Evolutionary conservation across 1,140 invertebrate species (phyloP).

Genomic region (Armadillidium nasatum): DNA sequence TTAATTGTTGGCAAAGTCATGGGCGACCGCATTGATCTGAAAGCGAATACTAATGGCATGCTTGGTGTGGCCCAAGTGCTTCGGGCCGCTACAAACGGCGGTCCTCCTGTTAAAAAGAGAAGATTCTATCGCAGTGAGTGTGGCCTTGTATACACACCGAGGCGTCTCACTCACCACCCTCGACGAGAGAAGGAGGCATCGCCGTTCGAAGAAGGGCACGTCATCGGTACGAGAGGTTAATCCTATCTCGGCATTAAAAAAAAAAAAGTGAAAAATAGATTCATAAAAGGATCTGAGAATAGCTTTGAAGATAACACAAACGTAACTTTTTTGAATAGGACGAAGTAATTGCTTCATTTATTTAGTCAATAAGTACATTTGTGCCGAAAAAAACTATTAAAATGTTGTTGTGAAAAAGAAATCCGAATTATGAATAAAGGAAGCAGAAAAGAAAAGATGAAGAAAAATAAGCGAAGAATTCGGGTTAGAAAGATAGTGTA

Average conservation of each 20-base stretch:
- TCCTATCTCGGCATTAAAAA: not conserved
- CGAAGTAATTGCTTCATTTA: not conserved
- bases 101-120: not conserved
- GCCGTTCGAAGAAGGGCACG: not conserved
- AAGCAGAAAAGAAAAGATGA: not conserved
- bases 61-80: not conserved
- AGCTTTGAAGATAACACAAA: not conserved
- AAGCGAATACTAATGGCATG: slow-evolving; percentile 2
- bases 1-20: not conserved
- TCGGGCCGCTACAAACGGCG: not conserved
- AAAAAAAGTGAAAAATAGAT: not conserved
- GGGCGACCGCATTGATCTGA: not conserved
- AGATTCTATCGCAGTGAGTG: slow-evolving; percentile 6
- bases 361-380: not conserved
- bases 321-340: not conserved
- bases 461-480: not conserved
- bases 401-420: not conserved
- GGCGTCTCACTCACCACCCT: not conserved
- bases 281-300: not conserved
- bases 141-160: slow-evolving; percentile 2
- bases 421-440: not conserved
- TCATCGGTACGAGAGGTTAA: not conserved
- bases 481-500: too few relatives aligned
- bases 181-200: not conserved
- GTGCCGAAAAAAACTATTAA: not conserved